phyloP scores from a whole-genome alignment of 2,797 vertebrate species.

The Trichosurus vulpecula region DNA sequence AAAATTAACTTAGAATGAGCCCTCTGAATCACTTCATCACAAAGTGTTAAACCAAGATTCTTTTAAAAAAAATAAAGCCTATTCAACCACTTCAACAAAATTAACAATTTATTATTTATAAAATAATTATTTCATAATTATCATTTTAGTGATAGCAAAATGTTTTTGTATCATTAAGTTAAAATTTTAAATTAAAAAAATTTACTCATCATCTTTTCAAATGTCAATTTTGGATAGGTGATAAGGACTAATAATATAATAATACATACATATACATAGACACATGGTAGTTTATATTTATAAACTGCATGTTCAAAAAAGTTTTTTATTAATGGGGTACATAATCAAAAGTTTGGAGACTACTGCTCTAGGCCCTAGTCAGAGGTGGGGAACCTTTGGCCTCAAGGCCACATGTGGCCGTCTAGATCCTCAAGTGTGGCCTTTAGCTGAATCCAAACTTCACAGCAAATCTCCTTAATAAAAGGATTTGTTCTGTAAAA shows the following conservation, averaged over 20 bases:
- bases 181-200: not conserved
- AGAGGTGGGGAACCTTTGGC: too few relatives aligned
- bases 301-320: not conserved
- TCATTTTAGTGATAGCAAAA: not conserved
- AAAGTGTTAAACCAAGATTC: not conserved
- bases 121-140: not conserved
- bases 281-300: not conserved
- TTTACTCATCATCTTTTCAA: not conserved
- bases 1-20: not conserved
- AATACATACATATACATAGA: too few relatives aligned
- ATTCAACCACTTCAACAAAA: not conserved
- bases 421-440: too few relatives aligned
- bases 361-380: not conserved
- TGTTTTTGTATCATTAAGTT: not conserved
- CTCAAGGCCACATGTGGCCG: too few relatives aligned
- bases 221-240: not conserved
- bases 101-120: not conserved
- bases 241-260: not conserved
- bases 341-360: not conserved
- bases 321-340: not conserved
- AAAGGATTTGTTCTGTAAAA: too few relatives aligned
- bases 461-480: too few relatives aligned
- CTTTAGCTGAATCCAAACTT: too few relatives aligned
- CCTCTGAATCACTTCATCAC: not conserved
- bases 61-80: not conserved